Conservation (phyloP, 1,140 invertebrate genomes). For the Pteromalus puparum region DNA sequence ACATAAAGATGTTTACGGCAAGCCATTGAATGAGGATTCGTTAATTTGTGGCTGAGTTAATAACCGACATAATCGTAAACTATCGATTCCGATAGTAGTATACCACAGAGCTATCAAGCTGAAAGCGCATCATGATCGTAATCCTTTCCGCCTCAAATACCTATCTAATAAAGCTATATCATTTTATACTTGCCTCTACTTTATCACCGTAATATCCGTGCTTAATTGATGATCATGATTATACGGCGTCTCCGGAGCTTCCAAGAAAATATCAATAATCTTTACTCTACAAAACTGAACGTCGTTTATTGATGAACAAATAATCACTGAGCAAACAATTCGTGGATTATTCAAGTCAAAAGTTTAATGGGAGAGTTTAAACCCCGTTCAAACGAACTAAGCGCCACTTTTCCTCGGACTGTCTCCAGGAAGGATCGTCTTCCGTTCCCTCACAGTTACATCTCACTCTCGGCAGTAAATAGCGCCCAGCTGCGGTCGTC, state of each 20-base stretch:
- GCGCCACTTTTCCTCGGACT: background rate
- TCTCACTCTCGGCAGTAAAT: background rate
- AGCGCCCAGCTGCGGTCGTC: background rate
- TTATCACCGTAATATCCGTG: background rate
- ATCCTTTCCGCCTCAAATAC: background rate
- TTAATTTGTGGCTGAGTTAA: conserved; percentile 21
- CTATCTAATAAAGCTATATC: background rate
- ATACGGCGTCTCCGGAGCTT: background rate
- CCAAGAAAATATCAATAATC: no score
- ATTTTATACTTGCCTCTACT: background rate
- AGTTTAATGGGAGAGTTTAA: no score
- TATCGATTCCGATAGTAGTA: conserved; percentile 11
- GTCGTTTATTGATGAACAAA: no score
- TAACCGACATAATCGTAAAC: conserved; percentile 1
- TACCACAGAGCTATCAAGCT: background rate
- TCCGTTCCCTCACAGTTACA: background rate
- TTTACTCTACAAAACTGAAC: no score
- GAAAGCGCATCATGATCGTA: background rate
- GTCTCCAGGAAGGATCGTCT: no score
- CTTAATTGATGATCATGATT: background rate
- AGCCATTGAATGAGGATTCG: conserved; percentile 17
- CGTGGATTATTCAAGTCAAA: background rate
- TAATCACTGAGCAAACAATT: background rate
- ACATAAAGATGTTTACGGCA: background rate
- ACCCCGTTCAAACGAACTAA: no score